phyloP scores from a whole-genome alignment of 2,888 invertebrate species.

The Noctuana brunneofusca region DNA sequence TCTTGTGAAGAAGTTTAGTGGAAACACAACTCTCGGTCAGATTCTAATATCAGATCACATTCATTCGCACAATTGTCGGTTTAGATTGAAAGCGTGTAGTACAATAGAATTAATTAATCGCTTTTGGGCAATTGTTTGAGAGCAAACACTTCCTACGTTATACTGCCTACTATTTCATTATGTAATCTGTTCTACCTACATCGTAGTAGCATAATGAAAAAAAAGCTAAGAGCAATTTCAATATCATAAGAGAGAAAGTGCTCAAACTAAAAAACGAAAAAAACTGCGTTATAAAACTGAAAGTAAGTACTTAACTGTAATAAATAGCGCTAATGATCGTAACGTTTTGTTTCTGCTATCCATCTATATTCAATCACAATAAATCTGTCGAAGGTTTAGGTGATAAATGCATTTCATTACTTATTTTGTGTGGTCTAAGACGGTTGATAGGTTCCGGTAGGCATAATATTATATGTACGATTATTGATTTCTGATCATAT shows the following conservation, averaged over 20 bases:
- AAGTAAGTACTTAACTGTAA: no score
- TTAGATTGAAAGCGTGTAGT: conserved; percentile 17
- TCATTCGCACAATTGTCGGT: background rate
- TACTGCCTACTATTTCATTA: conserved; percentile 5
- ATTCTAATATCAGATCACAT: background rate
- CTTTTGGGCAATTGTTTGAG: conserved; percentile 35
- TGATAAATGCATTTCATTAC: no score
- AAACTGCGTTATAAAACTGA: conserved; percentile 44
- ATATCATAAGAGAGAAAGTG: conserved; percentile 66
- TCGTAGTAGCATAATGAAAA: conserved; percentile 21
- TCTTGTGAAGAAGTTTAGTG: no score
- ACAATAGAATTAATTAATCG: conserved; percentile 26
- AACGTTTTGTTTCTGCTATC: conserved; percentile 20
- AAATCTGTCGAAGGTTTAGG: background rate
- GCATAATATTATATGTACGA: no score
- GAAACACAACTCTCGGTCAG: background rate
- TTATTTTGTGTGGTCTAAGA: no score
- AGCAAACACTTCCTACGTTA: conserved; percentile 26
- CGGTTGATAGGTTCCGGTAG: no score
- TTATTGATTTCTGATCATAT: no score
- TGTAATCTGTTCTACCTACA: conserved; percentile 8
- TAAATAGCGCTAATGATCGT: conserved; percentile 61
- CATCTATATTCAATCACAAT: background rate
- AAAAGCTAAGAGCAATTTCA: conserved; percentile 43
- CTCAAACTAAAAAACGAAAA: conserved; percentile 54